Evolutionary conservation across 2,113 vertebrate genomes (phyloP).

Genomic region (Solea senegalensis): DNA sequence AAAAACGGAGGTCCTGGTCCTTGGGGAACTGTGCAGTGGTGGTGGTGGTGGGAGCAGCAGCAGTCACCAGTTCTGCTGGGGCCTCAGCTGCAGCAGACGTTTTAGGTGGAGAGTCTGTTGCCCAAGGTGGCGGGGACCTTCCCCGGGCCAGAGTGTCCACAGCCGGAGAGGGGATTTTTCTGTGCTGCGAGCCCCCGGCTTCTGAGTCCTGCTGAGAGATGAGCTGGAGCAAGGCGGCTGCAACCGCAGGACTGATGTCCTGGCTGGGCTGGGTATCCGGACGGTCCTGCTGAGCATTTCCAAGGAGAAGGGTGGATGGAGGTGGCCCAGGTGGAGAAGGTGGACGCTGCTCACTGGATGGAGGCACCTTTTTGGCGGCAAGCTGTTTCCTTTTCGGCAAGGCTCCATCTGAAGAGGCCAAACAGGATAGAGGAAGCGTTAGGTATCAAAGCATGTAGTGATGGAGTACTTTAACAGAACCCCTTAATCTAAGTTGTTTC

Average conservation of each 20-base stretch:
- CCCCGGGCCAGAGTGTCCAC: slow-evolving; percentile 33
- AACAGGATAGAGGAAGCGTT: slow-evolving; percentile 27
- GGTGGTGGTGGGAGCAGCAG: slow-evolving; percentile 21
- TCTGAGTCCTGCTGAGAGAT: slow-evolving; percentile 91
- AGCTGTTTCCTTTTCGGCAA: slow-evolving; percentile 59
- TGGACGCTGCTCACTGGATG: slow-evolving; percentile 88
- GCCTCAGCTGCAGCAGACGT: slow-evolving; percentile 55
- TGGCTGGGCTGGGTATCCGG: slow-evolving; percentile 59
- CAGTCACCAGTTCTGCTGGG: slow-evolving; percentile 40
- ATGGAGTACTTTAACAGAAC: too few relatives aligned
- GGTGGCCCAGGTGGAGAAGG: slow-evolving; percentile 83
- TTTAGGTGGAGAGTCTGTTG: slow-evolving; percentile 54
- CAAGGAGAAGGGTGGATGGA: slow-evolving; percentile 67
- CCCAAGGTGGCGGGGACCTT: slow-evolving; percentile 57
- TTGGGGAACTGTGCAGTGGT: slow-evolving; percentile 87
- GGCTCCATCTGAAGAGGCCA: slow-evolving; percentile 58
- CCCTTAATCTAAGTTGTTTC: too few relatives aligned
- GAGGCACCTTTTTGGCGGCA: slow-evolving; percentile 73
- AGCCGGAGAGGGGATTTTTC: slow-evolving; percentile 68
- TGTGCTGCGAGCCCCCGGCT: slow-evolving; percentile 62
- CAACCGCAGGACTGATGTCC: slow-evolving; percentile 89
- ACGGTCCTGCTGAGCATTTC: slow-evolving; percentile 41
- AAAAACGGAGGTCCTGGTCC: slow-evolving; percentile 96
- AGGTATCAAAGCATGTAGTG: neutral
- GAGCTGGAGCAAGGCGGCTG: slow-evolving; percentile 92